Conservation (phyloP, 2,113 vertebrate genomes). For the Eolophus roseicapilla region DNA sequence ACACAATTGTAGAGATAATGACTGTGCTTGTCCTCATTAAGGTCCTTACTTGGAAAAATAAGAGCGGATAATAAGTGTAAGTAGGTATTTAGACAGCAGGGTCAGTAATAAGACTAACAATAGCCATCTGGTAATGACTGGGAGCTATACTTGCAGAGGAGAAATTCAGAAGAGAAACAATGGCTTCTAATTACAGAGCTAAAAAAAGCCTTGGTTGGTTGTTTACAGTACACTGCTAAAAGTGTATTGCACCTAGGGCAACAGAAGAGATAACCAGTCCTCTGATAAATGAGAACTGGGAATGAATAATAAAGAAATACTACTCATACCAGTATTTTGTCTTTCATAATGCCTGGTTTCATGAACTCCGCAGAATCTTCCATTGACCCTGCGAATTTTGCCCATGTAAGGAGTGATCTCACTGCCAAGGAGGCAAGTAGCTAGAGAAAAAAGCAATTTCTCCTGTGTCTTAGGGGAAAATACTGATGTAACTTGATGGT, state of each 20-base stretch:
- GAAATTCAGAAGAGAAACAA: conserved; percentile 20
- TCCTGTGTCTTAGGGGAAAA: neutral
- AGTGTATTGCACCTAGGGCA: neutral
- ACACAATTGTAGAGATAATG: neutral
- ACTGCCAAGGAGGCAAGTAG: neutral
- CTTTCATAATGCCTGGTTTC: neutral
- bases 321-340: neutral
- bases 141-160: neutral
- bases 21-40: neutral
- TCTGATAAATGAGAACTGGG: neutral
- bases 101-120: neutral
- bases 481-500: neutral
- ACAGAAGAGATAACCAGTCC: neutral
- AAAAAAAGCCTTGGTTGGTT: neutral
- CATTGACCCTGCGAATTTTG: neutral
- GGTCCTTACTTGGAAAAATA: neutral
- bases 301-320: neutral
- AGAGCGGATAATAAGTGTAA: neutral
- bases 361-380: neutral
- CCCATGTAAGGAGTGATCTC: neutral
- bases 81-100: neutral
- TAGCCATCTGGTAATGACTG: conserved; percentile 14
- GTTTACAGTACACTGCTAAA: neutral
- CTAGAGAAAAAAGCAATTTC: neutral
- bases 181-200: neutral